Percentiles rank a stretch among this genome's conserved stretches.
Evolutionary conservation across 2,888 invertebrate genomes (phyloP).

Genomic region (Aspidiotus rigidus): DNA sequence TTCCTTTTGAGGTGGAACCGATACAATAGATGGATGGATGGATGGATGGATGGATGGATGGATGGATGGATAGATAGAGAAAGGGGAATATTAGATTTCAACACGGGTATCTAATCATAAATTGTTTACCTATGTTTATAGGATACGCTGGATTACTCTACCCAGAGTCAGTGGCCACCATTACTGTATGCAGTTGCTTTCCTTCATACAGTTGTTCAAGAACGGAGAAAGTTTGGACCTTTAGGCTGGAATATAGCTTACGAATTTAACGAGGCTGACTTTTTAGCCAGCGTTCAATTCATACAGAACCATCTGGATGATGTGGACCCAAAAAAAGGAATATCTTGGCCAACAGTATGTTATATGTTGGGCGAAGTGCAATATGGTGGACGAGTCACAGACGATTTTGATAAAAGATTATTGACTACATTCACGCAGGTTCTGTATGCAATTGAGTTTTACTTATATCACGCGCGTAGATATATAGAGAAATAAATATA

Average conservation of each 20-base stretch:
- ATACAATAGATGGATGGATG: too few relatives aligned
- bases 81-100: too few relatives aligned
- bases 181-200: constrained; percentile 88
- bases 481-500: too few relatives aligned
- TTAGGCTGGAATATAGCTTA: constrained; percentile 96
- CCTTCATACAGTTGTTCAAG: constrained; percentile 89
- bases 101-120: too few relatives aligned
- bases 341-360: constrained; percentile 93
- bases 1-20: too few relatives aligned
- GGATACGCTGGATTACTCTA: constrained; percentile 85
- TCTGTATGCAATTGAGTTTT: constrained; percentile 21
- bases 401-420: constrained; percentile 90
- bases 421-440: constrained; percentile 79
- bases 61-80: too few relatives aligned
- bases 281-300: constrained; percentile 89
- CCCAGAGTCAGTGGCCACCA: constrained; percentile 87
- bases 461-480: too few relatives aligned
- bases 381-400: constrained; percentile 85
- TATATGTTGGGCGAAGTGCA: constrained; percentile 92
- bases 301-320: constrained; percentile 94
- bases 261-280: constrained; percentile 94
- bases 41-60: too few relatives aligned
- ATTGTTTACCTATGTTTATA: constrained; percentile 41
- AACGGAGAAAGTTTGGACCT: constrained; percentile 89
- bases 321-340: constrained; percentile 91